Evolutionary conservation across 2,888 invertebrate genomes (phyloP).

Genomic region (Rutpela maculata): DNA sequence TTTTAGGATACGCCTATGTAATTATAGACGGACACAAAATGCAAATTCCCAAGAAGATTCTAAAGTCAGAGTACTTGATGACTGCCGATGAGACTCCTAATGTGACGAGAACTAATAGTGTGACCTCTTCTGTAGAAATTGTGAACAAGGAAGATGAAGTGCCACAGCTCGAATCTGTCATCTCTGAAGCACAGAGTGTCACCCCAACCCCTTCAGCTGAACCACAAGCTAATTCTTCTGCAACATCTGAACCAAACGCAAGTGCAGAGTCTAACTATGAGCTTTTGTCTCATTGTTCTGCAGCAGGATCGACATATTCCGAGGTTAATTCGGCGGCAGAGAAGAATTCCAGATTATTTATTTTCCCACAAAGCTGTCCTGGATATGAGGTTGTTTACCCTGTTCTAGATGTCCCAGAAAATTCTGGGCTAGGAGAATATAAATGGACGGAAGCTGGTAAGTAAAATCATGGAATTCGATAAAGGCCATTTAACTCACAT

Average conservation of each 20-base stretch:
- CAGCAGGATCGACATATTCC: conserved; percentile 62
- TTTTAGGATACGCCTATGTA: conserved; percentile 67
- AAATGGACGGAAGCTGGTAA: background rate
- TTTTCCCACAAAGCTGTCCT: conserved; percentile 69
- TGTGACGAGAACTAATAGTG: conserved; percentile 27
- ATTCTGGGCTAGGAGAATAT: background rate
- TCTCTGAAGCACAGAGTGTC: too few relatives aligned
- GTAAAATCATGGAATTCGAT: background rate
- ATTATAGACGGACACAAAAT: conserved; percentile 67
- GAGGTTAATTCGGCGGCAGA: conserved; percentile 50
- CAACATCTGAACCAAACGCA: background rate
- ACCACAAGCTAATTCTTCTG: background rate
- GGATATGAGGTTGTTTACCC: conserved; percentile 68
- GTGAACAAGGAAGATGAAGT: conserved; percentile 32
- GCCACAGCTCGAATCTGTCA: conserved; percentile 3
- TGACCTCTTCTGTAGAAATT: conserved; percentile 44
- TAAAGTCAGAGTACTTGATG: conserved; percentile 65
- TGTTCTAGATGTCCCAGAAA: background rate
- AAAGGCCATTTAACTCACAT: too few relatives aligned
- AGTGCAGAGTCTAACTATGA: conserved; percentile 28
- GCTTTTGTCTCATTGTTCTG: conserved; percentile 62
- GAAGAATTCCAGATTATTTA: conserved; percentile 63
- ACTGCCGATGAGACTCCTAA: conserved; percentile 61
- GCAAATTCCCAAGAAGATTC: conserved; percentile 67
- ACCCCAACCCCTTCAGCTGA: background rate